These are phyloP conservation scores for Numenius arquata DNA, from an alignment of 2,113 vertebrate genomes.

Conservation along the genomic window DNA sequence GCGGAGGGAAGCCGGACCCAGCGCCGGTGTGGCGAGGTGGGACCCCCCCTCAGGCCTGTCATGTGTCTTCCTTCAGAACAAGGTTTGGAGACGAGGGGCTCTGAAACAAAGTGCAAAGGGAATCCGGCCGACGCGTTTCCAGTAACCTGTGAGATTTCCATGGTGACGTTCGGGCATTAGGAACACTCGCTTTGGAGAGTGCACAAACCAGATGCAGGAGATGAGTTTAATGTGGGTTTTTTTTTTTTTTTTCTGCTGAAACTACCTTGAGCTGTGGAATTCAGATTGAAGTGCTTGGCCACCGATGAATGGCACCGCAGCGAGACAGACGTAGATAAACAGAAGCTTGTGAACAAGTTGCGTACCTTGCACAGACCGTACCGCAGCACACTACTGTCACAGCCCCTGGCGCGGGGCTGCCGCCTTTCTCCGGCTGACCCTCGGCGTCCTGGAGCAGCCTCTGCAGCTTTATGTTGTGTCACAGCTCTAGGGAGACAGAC, in stretches of 20 bases:
- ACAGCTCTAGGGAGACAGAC: neutral
- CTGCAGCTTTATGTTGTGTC: neutral
- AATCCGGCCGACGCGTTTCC: neutral
- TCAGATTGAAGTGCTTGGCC: neutral
- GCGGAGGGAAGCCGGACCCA: neutral
- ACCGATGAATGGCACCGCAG: neutral
- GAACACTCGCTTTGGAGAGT: neutral
- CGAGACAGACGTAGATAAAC: rapidly evolving
- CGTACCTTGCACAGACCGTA: neutral
- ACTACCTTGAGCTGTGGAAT: neutral
- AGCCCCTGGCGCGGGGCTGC: neutral
- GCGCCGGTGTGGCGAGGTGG: rapidly evolving
- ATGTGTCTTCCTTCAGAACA: neutral
- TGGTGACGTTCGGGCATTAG: neutral
- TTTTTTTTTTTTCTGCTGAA: neutral
- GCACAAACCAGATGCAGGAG: neutral
- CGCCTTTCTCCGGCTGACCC: neutral
- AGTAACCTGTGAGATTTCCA: neutral
- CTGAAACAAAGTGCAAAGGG: neutral
- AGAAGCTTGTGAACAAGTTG: neutral
- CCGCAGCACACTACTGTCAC: neutral
- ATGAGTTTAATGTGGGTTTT: too few species aligned
- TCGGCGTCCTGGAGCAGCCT: neutral
- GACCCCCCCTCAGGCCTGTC: neutral
- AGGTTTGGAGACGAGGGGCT: neutral